Evolutionary conservation across 2,888 invertebrate species (phyloP).

Genomic region (Schizotus pectinicornis): DNA sequence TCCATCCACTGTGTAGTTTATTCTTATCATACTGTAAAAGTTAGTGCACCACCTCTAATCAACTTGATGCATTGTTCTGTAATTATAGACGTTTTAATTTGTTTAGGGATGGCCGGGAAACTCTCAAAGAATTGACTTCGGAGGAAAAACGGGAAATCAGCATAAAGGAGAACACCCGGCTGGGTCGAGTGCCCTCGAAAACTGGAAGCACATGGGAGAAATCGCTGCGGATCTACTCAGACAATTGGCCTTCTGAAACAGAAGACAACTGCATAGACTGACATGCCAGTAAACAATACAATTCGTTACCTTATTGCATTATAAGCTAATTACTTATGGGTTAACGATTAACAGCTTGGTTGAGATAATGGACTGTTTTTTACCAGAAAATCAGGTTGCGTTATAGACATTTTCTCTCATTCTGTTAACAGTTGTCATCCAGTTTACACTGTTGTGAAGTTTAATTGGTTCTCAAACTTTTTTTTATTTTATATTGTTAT

Average conservation of each 20-base stretch:
- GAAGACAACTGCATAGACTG: slow-evolving; percentile 55
- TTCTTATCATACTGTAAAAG: too few species aligned
- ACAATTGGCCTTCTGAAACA: slow-evolving; percentile 58
- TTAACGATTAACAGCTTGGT: slow-evolving; percentile 15
- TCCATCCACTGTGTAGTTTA: too few species aligned
- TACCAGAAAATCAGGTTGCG: slow-evolving; percentile 6
- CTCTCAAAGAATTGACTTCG: slow-evolving; percentile 63
- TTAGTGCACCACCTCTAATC: too few species aligned
- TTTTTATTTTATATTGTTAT: slow-evolving; percentile 11
- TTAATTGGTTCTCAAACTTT: slow-evolving; percentile 6
- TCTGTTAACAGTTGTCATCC: too few species aligned
- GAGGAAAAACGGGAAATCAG: slow-evolving; percentile 69
- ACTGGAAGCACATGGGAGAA: slow-evolving; percentile 59
- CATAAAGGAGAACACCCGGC: slow-evolving; percentile 64
- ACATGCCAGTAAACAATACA: slow-evolving; percentile 49
- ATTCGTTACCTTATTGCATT: slow-evolving; percentile 51
- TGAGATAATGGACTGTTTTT: slow-evolving; percentile 25
- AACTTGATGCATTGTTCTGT: too few species aligned
- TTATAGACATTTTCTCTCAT: neutral
- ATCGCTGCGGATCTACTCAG: slow-evolving; percentile 76
- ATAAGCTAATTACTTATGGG: slow-evolving; percentile 43
- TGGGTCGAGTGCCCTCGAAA: slow-evolving; percentile 58
- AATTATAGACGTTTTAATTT: slow-evolving; percentile 12
- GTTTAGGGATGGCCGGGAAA: slow-evolving; percentile 68
- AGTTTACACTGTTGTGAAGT: neutral